Evolutionary conservation across 2,113 vertebrate genomes (phyloP).

Genomic region (Beaufortia kweichowensis): DNA sequence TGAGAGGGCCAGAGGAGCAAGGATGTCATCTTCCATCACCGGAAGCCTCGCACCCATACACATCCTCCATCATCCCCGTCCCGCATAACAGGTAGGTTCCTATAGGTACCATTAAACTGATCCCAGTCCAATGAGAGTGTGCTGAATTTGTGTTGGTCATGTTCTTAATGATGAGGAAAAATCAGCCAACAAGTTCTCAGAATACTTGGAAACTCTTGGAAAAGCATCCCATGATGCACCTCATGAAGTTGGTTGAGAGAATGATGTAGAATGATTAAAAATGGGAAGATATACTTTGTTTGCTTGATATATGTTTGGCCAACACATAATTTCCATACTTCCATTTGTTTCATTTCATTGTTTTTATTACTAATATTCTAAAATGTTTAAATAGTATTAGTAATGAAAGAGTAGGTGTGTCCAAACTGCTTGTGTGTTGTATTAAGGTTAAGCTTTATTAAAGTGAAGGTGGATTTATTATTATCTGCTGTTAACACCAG

Average conservation of each 20-base stretch:
- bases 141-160: too few relatives aligned
- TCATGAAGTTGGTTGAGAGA: not conserved
- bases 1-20: slow-evolving; percentile 63
- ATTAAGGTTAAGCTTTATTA: not conserved
- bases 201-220: too few relatives aligned
- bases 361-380: not conserved
- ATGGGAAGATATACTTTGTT: too few relatives aligned
- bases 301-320: not conserved
- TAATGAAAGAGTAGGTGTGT: not conserved
- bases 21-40: slow-evolving; percentile 59
- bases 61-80: slow-evolving; percentile 76
- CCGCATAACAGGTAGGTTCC: slow-evolving; percentile 75
- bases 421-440: not conserved
- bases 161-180: too few relatives aligned
- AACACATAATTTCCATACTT: not conserved
- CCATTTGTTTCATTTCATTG: not conserved
- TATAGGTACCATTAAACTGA: not conserved
- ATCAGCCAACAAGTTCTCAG: too few relatives aligned
- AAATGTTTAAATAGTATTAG: not conserved
- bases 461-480: not conserved
- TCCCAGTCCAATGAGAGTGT: not conserved
- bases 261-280: too few relatives aligned
- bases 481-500: not conserved
- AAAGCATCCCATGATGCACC: too few relatives aligned
- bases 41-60: slow-evolving; percentile 53